Base-by-base conservation (phyloP, 2,888 invertebrate genomes). In the Periphyllus acericola region DNA sequence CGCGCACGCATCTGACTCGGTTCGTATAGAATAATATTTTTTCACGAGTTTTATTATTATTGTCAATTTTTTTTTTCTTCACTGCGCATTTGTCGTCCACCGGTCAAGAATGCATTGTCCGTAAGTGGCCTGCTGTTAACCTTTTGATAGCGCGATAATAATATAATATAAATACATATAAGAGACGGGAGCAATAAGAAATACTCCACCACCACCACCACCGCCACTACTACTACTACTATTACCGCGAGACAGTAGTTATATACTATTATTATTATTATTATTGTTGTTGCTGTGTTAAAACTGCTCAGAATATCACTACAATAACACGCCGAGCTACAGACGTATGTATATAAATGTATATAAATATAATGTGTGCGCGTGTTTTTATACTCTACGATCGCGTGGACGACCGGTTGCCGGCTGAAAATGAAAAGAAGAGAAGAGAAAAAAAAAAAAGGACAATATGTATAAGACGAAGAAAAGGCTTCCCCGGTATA, bases 111-210 rank as follows among this genome's bases (percentile, higher is more conserved):
- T 87, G 55, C 74, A 81, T 87, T 87, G 87, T 87, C 74, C 80
- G 81, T 74, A 81, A 87, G 87, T 87, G 87, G 81, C 87, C 87
- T 29, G 87, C 87, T 81, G 87, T 87, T 87, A 81, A 81, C 87
- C 80, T 81, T 74, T 87, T 46, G 87, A 81, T 81, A 66, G 66
- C 34, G 19, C 81, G 74, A 87, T 66, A 46, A 80, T 86, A 80
- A 21, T 40, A 60, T 60, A 55, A n/a, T 76, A 21, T 46, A 46
- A 14, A 75, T 83, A 11, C 14, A n/a, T 36, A 55, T 21, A 55
- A 72, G 68, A 46, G 60, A 66, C 46, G 74, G n/a, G 60, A 60
- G 74, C 86, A 32, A n/a, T n/a, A 60, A 87, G 74, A 34, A 80
- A 74, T 29, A 76, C 82, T 52, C 52, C 32, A 60, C 40, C 84